A percentile compares a stretch with the other conserved stretches of the same genome.
Conservation (phyloP, 2,888 invertebrate genomes). For the Disparrhopalites patrizii region DNA sequence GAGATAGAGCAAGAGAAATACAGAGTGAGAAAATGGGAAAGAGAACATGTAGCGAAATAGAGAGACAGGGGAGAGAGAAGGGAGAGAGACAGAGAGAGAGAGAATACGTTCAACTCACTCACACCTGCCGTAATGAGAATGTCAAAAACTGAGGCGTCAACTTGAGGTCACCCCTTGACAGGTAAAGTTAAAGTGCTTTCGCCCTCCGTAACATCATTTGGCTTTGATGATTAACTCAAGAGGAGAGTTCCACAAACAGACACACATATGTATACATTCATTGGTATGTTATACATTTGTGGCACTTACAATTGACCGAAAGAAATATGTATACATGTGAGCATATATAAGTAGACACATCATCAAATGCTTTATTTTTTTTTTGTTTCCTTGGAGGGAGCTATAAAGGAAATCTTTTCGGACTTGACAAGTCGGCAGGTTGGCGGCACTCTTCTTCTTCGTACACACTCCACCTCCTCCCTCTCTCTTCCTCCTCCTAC, state of each 20-base stretch:
- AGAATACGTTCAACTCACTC: conserved; percentile 13
- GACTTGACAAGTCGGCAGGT: conserved; percentile 26
- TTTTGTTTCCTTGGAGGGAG: neutral
- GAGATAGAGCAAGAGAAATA: too few relatives aligned
- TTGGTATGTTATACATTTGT: too few relatives aligned
- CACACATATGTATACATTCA: too few relatives aligned
- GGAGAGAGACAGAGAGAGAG: neutral
- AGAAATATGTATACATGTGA: too few relatives aligned
- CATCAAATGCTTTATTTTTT: too few relatives aligned
- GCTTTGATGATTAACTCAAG: conserved; percentile 21
- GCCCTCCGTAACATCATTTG: conserved; percentile 15
- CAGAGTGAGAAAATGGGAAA: too few relatives aligned
- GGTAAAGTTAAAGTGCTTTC: conserved; percentile 22
- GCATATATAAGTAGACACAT: too few relatives aligned
- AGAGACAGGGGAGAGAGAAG: neutral
- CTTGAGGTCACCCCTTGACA: conserved; percentile 28
- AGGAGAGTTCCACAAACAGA: too few relatives aligned
- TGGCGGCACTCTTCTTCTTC: neutral
- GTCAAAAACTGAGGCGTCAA: conserved; percentile 31
- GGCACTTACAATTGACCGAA: too few relatives aligned
- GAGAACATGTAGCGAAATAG: neutral
- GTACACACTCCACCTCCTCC: neutral
- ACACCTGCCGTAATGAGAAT: conserved; percentile 30
- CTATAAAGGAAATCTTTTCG: conserved; percentile 11
- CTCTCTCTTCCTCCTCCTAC: neutral